phyloP scores from a whole-genome alignment of 2,113 vertebrate species.

The Hystrix brachyura region DNA sequence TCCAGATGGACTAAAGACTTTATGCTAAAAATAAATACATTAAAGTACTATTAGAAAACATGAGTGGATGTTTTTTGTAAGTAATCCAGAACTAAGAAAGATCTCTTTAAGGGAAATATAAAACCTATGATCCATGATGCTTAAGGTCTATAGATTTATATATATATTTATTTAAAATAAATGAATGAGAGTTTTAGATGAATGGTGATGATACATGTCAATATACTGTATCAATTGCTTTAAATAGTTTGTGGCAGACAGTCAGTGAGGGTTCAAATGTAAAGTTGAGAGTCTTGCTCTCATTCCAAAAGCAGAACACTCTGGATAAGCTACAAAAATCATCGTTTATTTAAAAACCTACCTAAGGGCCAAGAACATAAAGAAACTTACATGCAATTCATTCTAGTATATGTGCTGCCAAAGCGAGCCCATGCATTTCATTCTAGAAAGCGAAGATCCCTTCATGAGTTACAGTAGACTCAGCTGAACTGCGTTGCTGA shows the following conservation, averaged over 20 bases:
- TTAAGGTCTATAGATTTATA: neutral
- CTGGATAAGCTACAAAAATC: neutral
- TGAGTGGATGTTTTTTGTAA: slow-evolving; percentile 66
- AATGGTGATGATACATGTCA: neutral
- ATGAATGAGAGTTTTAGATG: neutral
- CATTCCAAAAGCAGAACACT: neutral
- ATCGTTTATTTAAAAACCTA: neutral
- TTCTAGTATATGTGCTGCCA: neutral
- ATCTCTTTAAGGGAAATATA: slow-evolving; percentile 40
- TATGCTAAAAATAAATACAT: slow-evolving; percentile 82
- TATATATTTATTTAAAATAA: neutral
- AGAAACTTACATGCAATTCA: neutral
- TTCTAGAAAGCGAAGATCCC: neutral
- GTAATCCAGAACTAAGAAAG: slow-evolving; percentile 62
- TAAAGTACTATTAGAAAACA: slow-evolving; percentile 82
- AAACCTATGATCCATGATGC: neutral
- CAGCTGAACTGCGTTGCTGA: neutral
- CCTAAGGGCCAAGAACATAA: neutral
- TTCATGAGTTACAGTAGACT: neutral
- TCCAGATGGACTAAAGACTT: slow-evolving; percentile 83
- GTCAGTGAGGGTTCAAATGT: neutral
- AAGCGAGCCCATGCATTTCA: neutral
- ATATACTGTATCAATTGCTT: neutral
- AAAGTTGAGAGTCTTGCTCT: neutral
- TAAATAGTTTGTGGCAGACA: neutral